Conservation (phyloP, 2,888 invertebrate genomes). For the Drosophila picticornis region DNA sequence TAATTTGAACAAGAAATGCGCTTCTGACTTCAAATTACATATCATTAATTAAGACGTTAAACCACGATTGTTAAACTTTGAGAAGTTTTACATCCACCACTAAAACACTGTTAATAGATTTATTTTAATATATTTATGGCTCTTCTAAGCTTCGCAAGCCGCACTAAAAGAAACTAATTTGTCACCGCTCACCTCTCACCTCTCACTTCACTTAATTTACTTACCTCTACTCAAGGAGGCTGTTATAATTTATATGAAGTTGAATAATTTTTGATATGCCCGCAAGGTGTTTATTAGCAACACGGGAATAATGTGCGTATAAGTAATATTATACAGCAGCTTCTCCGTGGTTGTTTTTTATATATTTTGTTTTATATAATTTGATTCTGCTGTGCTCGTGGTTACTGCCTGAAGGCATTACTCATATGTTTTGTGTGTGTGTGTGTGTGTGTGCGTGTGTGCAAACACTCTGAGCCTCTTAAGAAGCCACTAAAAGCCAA, state of each 20-base stretch:
- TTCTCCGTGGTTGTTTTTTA: not conserved
- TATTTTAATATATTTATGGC: not conserved
- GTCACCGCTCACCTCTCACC: slow-evolving; percentile 11
- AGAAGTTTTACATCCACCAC: not conserved
- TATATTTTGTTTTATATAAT: not conserved
- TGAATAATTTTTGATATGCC: slow-evolving; percentile 72
- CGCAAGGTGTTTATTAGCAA: slow-evolving; percentile 78
- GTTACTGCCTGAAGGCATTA: slow-evolving; percentile 56
- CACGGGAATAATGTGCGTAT: slow-evolving; percentile 79
- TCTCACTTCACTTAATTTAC: slow-evolving; percentile 41
- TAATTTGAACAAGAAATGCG: not conserved
- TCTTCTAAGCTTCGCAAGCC: not conserved
- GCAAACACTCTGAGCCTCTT: slow-evolving; percentile 67
- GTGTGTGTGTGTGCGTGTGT: slow-evolving; percentile 17
- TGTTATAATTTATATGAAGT: slow-evolving; percentile 54
- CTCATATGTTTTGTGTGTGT: slow-evolving; percentile 68
- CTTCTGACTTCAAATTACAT: not conserved
- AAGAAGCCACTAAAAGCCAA: slow-evolving; percentile 80
- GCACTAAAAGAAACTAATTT: slow-evolving; percentile 44
- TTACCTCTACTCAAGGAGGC: slow-evolving; percentile 16
- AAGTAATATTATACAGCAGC: slow-evolving; percentile 69
- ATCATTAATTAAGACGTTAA: not conserved
- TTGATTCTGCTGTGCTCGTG: slow-evolving; percentile 13
- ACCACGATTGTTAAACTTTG: not conserved
- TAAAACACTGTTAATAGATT: not conserved